These are phyloP conservation scores for Cephus pygmeus DNA, from an alignment of 2,888 invertebrate species.

Conservation along the genomic window DNA sequence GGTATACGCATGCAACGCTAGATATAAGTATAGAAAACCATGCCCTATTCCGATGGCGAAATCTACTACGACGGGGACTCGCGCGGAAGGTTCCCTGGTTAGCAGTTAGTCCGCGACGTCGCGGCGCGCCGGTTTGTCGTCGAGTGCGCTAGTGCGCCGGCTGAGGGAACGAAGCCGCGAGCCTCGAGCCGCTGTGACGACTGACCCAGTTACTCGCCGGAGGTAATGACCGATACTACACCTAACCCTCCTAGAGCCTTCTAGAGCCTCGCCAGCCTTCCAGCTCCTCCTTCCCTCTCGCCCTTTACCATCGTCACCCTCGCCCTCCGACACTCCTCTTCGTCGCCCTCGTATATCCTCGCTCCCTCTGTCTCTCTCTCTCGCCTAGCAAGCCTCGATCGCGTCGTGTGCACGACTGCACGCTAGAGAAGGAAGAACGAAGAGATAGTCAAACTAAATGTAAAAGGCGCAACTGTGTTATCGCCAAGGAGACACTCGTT, in stretches of 20 bases:
- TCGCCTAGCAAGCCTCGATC: not conserved
- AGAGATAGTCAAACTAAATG: not conserved
- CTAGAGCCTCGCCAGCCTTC: constrained; percentile 11
- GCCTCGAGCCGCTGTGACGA: constrained; percentile 62
- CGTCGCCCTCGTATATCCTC: not conserved
- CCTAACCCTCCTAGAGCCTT: constrained; percentile 58
- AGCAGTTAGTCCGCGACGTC: constrained; percentile 4
- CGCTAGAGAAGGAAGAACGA: not conserved
- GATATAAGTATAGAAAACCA: not conserved
- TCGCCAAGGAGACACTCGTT: not conserved
- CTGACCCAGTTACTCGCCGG: constrained; percentile 65
- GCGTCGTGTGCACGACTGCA: not conserved
- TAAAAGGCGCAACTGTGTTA: not conserved
- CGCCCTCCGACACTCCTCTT: not conserved
- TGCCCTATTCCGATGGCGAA: not conserved
- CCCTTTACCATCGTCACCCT: constrained; percentile 15
- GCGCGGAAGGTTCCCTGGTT: constrained; percentile 33
- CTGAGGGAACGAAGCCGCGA: constrained; percentile 35
- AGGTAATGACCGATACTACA: constrained; percentile 67
- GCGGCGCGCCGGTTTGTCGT: constrained; percentile 1
- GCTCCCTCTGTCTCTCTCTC: not conserved
- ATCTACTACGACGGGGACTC: constrained; percentile 24
- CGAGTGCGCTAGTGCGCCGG: constrained; percentile 4
- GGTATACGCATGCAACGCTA: not conserved
- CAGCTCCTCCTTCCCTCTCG: constrained; percentile 15